A percentile compares a stretch with the other conserved stretches of the same genome.
Evolutionary conservation across 2,113 vertebrate species (phyloP).

Genomic region (Cebus imitator): DNA sequence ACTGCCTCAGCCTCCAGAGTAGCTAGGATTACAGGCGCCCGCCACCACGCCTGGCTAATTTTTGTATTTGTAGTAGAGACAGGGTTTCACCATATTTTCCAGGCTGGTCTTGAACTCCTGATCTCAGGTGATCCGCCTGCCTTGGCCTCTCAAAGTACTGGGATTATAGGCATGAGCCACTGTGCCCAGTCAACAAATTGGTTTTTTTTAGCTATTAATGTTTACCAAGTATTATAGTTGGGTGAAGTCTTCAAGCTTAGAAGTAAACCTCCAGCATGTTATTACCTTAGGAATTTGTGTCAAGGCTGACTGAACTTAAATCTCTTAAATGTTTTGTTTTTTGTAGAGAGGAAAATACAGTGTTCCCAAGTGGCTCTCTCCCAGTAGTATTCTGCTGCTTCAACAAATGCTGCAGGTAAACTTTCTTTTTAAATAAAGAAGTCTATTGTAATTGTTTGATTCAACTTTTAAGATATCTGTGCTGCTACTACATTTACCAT

Average conservation of each 20-base stretch:
- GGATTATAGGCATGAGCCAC: too few relatives aligned
- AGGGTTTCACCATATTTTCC: too few relatives aligned
- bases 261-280: conserved; percentile 17
- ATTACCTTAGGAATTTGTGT: conserved; percentile 39
- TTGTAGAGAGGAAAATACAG: conserved; percentile 92
- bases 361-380: conserved; percentile 93
- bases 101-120: too few relatives aligned
- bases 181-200: neutral
- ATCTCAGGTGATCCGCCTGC: too few relatives aligned
- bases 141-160: too few relatives aligned
- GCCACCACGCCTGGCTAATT: too few relatives aligned
- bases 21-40: too few relatives aligned
- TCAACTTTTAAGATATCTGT: conserved; percentile 11
- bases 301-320: conserved; percentile 37
- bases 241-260: conserved; percentile 33
- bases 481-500: neutral
- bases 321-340: conserved; percentile 44
- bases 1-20: too few relatives aligned
- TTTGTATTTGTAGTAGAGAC: too few relatives aligned
- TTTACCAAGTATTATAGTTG: conserved; percentile 5
- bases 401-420: conserved; percentile 97
- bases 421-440: conserved; percentile 39
- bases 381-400: conserved; percentile 89
- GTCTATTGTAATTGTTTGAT: neutral
- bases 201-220: neutral